Base-by-base conservation (phyloP, 2,888 invertebrate species). In the Lithosia quadra region DNA sequence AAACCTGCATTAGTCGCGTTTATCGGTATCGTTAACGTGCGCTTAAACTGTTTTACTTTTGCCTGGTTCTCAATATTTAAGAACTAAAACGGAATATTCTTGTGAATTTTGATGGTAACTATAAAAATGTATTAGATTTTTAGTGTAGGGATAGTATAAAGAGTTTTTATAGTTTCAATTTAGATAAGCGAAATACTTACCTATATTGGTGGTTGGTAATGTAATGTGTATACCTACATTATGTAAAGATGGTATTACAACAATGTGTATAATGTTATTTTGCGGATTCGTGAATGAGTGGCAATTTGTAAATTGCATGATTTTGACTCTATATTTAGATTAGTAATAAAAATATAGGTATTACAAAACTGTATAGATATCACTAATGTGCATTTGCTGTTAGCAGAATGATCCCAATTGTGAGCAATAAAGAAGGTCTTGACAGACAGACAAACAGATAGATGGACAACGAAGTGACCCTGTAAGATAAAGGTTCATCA, bases 1-100 rank as follows among this genome's bases (percentile, higher is more conserved):
- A 89, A 90, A 91, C 88, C 81, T 82, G 84, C 89, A 88, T 90
- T 90, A 89, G 88, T 86, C 85, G 89, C 87, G 83, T 91, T 91
- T 90, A 90, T 89, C 88, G 90, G 84, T 83, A 84, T 87, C 88
- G 87, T 90, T 90, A 90, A 85, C 85, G 87, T 77, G 83, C 87
- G 88, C 84, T 89, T 87, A 86, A 89, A 88, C 86, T 82, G 89
- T 88, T 90, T 85, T 84, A 87, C 81, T 80, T 81, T 71, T 69
- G 76, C 73, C 74, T 67, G 88, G 62, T 84, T 87, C 82, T 82
- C 81, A 87, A 87, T 72, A 72, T 82, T 74, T 2, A 5, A 53
- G 24, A 53, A 36, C 10, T 24, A 28, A 57, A 64, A 64, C 18
- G 2, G n/a, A 24, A 64, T 24, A 60, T 36, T 8, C 1, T 1